phyloP scores from a whole-genome alignment of 2,888 invertebrate genomes.

The Protonemura montana region DNA sequence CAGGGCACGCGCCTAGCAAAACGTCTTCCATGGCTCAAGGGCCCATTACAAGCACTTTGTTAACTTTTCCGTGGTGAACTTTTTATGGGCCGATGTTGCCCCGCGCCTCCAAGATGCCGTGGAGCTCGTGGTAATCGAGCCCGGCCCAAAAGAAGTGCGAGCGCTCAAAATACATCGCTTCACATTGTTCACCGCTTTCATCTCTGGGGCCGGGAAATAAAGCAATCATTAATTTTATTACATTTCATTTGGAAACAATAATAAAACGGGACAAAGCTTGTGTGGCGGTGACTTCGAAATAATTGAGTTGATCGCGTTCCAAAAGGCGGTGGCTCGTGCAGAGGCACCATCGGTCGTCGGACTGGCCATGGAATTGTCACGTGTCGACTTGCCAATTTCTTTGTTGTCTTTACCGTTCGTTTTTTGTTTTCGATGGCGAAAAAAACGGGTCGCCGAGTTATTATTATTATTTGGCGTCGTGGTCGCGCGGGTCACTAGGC shows the following conservation, averaged over 20 bases:
- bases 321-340: neutral
- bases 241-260: neutral
- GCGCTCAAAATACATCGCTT: neutral
- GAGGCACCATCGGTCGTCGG: neutral
- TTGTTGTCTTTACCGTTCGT: neutral
- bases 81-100: neutral
- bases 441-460: neutral
- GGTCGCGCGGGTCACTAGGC: neutral
- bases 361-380: neutral
- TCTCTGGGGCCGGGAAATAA: neutral
- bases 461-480: neutral
- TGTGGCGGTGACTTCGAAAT: neutral
- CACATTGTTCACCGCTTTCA: neutral
- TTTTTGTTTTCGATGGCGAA: neutral
- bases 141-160: neutral
- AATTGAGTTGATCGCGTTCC: neutral
- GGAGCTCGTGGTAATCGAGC: neutral
- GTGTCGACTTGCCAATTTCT: neutral
- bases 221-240: slow-evolving; percentile 2
- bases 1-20: too few relatives aligned
- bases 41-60: too few relatives aligned
- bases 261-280: neutral
- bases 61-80: too few relatives aligned
- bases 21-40: too few relatives aligned
- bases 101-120: neutral